Conservation (phyloP, 2,113 vertebrate species). For the Zonotrichia leucophrys region DNA sequence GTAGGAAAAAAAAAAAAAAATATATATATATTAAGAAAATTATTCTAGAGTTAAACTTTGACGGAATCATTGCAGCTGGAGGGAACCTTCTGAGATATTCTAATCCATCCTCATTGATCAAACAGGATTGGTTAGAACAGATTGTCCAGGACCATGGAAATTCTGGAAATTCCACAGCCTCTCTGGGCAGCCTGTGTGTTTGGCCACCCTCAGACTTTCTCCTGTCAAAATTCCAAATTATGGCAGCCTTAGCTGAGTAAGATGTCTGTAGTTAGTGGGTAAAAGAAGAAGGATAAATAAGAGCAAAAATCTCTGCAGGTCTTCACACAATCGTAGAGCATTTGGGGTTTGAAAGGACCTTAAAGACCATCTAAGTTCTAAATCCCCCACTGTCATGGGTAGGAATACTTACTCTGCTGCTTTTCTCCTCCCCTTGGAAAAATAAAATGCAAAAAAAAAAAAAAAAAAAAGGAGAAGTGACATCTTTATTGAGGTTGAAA, state of each 20-base stretch:
- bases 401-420: not conserved
- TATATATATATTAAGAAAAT: not conserved
- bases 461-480: not conserved
- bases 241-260: not conserved
- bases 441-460: not conserved
- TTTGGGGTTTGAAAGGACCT: not conserved
- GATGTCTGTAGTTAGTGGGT: not conserved
- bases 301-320: not conserved
- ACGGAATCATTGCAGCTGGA: not conserved
- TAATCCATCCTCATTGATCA: not conserved
- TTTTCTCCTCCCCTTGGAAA: not conserved
- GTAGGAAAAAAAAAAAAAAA: not conserved
- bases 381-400: not conserved
- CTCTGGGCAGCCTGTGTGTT: not conserved
- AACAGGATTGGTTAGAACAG: not conserved
- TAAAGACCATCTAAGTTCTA: not conserved
- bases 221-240: not conserved
- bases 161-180: not conserved
- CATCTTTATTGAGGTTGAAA: not conserved
- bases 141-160: not conserved
- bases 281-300: not conserved
- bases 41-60: not conserved
- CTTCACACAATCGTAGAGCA: not conserved
- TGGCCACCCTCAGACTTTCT: not conserved
- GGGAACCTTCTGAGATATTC: not conserved